A percentile compares a stretch with the other conserved stretches of the same genome.
phyloP scores from a whole-genome alignment of 2,113 vertebrate species.

The Callithrix jacchus region DNA sequence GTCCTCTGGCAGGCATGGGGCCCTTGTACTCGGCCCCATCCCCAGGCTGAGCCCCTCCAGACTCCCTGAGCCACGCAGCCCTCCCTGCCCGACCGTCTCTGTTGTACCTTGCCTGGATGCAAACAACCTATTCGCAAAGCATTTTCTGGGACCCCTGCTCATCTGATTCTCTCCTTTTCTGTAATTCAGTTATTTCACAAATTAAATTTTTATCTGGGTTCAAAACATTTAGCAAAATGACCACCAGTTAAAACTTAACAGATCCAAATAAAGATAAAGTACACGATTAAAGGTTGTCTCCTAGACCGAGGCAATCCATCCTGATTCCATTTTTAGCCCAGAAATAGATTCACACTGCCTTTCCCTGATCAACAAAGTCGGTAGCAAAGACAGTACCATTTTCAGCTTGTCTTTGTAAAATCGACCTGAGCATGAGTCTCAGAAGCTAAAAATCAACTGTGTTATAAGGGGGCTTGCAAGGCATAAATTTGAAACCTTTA shows the following conservation, averaged over 20 bases:
- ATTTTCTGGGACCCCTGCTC: background rate
- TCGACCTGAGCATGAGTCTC: background rate
- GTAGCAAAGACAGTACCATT: background rate
- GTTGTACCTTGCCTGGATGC: background rate
- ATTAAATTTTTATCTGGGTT: background rate
- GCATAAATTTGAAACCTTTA: background rate
- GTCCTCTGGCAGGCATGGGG: rapidly evolving
- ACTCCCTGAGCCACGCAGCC: background rate
- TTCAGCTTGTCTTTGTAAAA: background rate
- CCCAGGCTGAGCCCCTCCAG: background rate
- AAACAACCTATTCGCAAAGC: background rate
- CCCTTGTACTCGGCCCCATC: background rate
- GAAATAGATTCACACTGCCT: background rate
- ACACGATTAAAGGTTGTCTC: background rate
- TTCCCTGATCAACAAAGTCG: background rate
- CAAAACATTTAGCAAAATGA: constrained; percentile 56
- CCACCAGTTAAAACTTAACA: constrained; percentile 52
- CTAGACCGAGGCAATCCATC: background rate
- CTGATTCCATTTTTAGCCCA: background rate
- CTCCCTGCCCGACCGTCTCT: background rate
- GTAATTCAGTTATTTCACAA: constrained; percentile 48
- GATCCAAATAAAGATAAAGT: constrained; percentile 58
- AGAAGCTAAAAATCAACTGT: background rate
- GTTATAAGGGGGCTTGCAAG: background rate
- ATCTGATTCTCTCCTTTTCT: background rate